phyloP scores from a whole-genome alignment of 2,797 vertebrate genomes.

The Phaenicophaeus curvirostris region DNA sequence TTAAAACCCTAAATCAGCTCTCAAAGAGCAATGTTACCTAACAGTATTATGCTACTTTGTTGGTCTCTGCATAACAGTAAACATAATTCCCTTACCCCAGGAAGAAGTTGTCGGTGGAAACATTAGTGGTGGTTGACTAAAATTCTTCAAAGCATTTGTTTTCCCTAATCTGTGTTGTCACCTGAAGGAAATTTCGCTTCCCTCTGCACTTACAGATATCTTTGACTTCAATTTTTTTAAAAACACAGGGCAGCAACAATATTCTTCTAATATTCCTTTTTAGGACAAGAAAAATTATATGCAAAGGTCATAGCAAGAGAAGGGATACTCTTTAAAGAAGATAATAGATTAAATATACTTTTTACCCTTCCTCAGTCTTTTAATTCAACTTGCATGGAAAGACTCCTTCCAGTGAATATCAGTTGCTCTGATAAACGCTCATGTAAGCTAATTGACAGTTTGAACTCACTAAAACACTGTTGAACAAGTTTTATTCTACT shows the following conservation, averaged over 20 bases:
- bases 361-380: neutral
- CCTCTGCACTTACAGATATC: neutral
- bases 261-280: conserved; percentile 1
- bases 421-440: neutral
- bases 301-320: neutral
- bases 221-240: conserved; percentile 16
- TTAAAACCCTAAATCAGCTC: conserved; percentile 4
- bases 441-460: conserved; percentile 9
- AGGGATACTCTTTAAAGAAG: neutral
- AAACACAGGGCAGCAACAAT: neutral
- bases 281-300: neutral
- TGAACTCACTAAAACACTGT: neutral
- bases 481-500: neutral
- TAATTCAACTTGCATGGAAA: neutral
- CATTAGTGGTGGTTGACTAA: neutral
- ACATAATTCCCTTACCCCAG: neutral
- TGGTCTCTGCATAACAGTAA: neutral
- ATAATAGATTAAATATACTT: neutral
- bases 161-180: neutral
- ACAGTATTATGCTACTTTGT: neutral
- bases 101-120: neutral
- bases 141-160: conserved; percentile 1
- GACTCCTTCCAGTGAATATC: neutral
- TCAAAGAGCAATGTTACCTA: neutral
- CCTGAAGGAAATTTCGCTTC: neutral